Evolutionary conservation across 2,797 vertebrate genomes (phyloP).

Genomic region (Lycodopsis pacificus): DNA sequence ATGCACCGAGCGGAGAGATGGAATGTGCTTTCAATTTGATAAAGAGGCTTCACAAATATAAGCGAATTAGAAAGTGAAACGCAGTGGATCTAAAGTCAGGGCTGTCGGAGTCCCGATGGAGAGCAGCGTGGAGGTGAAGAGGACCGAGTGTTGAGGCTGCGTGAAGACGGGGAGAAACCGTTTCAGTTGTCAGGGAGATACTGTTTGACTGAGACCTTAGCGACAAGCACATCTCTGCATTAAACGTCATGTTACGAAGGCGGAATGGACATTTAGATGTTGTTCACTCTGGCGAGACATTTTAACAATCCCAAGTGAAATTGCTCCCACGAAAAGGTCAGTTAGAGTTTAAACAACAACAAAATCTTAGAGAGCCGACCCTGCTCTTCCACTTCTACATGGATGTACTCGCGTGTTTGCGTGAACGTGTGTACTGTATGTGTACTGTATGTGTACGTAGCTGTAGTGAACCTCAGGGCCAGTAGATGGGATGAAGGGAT

Average conservation of each 20-base stretch:
- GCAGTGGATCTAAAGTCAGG: slow-evolving; percentile 42
- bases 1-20: slow-evolving; percentile 22
- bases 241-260: background rate
- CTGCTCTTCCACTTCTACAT: background rate
- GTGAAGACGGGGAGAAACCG: background rate
- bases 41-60: slow-evolving; percentile 60
- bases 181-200: slow-evolving; percentile 7
- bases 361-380: slow-evolving; percentile 1
- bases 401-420: slow-evolving; percentile 1
- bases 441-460: background rate
- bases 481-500: background rate
- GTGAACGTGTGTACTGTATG: background rate
- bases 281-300: slow-evolving; percentile 22
- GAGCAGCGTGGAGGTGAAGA: slow-evolving; percentile 15
- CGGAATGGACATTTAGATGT: slow-evolving; percentile 27
- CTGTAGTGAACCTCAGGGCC: slow-evolving; percentile 22
- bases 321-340: background rate
- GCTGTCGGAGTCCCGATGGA: slow-evolving; percentile 28
- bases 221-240: slow-evolving; percentile 6
- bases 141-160: background rate
- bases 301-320: slow-evolving; percentile 24
- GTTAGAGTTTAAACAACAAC: background rate
- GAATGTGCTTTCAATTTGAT: slow-evolving; percentile 48
- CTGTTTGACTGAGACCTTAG: slow-evolving; percentile 12
- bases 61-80: slow-evolving; percentile 64